Evolutionary conservation across 2,113 vertebrate species (phyloP).

Genomic region (Rhinogobius similis): DNA sequence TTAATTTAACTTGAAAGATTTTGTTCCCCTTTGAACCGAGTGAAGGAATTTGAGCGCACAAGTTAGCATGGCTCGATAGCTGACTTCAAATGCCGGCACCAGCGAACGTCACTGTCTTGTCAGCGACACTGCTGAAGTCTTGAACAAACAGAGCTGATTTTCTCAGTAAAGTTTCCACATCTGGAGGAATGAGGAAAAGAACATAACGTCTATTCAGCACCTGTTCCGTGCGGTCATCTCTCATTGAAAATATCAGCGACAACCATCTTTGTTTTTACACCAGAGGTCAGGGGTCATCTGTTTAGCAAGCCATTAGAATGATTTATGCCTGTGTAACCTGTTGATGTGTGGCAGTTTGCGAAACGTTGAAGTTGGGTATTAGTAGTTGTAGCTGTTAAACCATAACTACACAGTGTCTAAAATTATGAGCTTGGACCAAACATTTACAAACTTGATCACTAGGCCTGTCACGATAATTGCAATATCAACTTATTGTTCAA

Average conservation of each 20-base stretch:
- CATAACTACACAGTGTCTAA: too few species aligned
- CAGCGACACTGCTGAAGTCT: not conserved
- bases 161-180: conserved; percentile 3
- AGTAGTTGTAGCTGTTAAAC: too few species aligned
- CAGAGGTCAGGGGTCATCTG: not conserved
- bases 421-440: too few species aligned
- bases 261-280: not conserved
- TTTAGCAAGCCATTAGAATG: not conserved
- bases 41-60: conserved; percentile 3
- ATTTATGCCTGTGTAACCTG: not conserved
- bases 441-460: too few species aligned
- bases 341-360: not conserved
- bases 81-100: not conserved
- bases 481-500: too few species aligned
- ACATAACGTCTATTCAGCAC: not conserved
- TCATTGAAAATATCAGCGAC: not conserved
- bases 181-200: not conserved
- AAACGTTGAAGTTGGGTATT: not conserved
- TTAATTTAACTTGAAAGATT: not conserved
- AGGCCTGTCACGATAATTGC: too few species aligned
- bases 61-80: not conserved
- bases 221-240: not conserved
- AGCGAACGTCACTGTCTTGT: not conserved
- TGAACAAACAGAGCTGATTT: not conserved
- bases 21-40: not conserved